Evolutionary conservation across 2,797 vertebrate genomes (phyloP).

Genomic region (Pseudomugil tenellus): DNA sequence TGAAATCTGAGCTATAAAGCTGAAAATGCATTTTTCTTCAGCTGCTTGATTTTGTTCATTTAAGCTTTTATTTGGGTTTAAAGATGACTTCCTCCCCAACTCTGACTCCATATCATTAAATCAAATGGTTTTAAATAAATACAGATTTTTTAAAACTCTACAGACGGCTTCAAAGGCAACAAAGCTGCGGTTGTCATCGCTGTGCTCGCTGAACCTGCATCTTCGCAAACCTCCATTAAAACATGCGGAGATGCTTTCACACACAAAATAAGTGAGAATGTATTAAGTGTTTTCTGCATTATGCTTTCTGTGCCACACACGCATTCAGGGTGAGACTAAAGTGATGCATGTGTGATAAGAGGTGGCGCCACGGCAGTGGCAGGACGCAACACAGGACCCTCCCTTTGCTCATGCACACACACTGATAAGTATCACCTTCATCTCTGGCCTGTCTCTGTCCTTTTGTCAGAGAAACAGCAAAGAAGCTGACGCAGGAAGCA

Average conservation of each 20-base stretch:
- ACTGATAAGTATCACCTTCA: constrained; percentile 72
- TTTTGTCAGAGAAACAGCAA: constrained; percentile 28
- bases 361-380: constrained; percentile 81
- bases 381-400: constrained; percentile 85
- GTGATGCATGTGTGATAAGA: constrained; percentile 86
- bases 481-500: constrained; percentile 5
- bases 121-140: no score
- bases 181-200: no score
- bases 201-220: neutral
- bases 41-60: no score
- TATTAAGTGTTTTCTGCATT: neutral
- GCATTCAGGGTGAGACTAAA: constrained; percentile 83
- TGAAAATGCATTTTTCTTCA: no score
- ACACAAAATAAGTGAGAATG: neutral
- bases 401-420: constrained; percentile 59
- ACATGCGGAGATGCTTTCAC: neutral
- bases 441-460: constrained; percentile 51
- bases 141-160: no score
- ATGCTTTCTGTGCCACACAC: constrained; percentile 40
- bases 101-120: no score
- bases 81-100: no score
- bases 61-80: no score
- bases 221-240: neutral
- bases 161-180: no score
- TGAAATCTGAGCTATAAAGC: no score